These are phyloP conservation scores for Drosophila hawaiiensis DNA, from an alignment of 2,888 invertebrate genomes.

Conservation along the genomic window DNA sequence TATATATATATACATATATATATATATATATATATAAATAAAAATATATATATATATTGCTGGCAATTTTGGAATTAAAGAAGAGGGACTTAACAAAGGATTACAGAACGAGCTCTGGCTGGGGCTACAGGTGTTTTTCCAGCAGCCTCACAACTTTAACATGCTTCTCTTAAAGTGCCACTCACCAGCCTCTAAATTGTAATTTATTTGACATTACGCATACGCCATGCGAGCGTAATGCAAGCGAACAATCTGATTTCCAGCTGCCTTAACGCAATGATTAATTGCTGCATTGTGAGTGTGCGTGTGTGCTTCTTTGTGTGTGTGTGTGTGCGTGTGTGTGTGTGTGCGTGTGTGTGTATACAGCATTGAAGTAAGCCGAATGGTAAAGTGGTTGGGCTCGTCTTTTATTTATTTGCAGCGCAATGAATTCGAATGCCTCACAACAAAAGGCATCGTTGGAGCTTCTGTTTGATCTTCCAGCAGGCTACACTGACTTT, in stretches of 20 bases:
- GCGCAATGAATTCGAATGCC: conserved; percentile 58
- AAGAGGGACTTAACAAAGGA: conserved; percentile 41
- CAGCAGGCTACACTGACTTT: conserved; percentile 4
- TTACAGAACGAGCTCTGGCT: conserved; percentile 18
- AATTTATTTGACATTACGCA: conserved; percentile 77
- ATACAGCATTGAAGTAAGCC: neutral
- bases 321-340: conserved; percentile 2
- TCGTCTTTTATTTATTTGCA: conserved; percentile 71
- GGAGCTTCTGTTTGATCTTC: conserved; percentile 32
- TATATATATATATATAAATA: neutral
- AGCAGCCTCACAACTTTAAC: conserved; percentile 8
- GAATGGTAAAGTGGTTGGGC: conserved; percentile 16
- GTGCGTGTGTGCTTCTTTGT: conserved; percentile 3
- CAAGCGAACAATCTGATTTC: conserved; percentile 63
- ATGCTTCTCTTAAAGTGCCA: conserved; percentile 27
- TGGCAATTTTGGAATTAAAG: conserved; percentile 8
- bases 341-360: conserved; percentile 5
- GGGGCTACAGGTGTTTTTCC: conserved; percentile 29
- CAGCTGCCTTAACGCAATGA: conserved; percentile 71
- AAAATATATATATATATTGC: neutral
- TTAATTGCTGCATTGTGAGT: conserved; percentile 61
- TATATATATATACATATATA: neutral
- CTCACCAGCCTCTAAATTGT: conserved; percentile 48
- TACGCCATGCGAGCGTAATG: conserved; percentile 67
- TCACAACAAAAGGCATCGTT: conserved; percentile 31